Base-by-base conservation (phyloP, 2,797 vertebrate species). In the Myotis vivesi region DNA sequence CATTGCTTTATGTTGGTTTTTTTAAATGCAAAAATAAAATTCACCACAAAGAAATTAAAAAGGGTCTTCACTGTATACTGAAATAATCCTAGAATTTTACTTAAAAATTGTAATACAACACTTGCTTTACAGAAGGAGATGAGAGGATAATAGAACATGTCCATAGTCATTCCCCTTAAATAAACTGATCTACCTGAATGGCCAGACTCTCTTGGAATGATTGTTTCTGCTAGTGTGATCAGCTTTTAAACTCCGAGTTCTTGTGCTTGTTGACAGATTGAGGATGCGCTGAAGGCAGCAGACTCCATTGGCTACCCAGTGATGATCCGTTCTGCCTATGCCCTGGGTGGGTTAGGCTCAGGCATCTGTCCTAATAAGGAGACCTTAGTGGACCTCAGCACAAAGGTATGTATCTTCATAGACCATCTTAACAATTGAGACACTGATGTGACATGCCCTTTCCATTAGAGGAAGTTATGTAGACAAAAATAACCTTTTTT, bases 241-340 rank as follows among this genome's bases (percentile, higher is more conserved):
- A 71, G 13, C 10, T 55, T 83, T 91, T 94, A 62, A 71, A 25
- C 28, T 15, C 19, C 5, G 53, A 8, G 69, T 92, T 23, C 46
- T 36, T 2, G 93, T 38, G 92, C 68, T 96, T 96, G 6, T n/a
- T 97, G 97, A 91, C 94, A 99, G 99, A 98, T 99, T 93, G 98
- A 98, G 89, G 99, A 99, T 94, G 99, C 99, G 28, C 94, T 99
- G 83, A 98, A 98, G 93, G 99, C 99, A 16, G 99, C 99, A 49
- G 99, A 99, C 86, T 94, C 98, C 91, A 99, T 99, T 72, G 98
- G 99, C 38, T 99, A 99, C 90, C 99, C 99, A 0, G 99, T 99
- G 93, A 99, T 99, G 99, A 97, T 99, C 53, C 99, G 99, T 19
- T 99, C 99, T 23, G 99, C 99, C 59, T 99, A 99, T 30, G 99